Conservation (phyloP, 2,113 vertebrate genomes). For the Hypocryptadius cinnamomeus region DNA sequence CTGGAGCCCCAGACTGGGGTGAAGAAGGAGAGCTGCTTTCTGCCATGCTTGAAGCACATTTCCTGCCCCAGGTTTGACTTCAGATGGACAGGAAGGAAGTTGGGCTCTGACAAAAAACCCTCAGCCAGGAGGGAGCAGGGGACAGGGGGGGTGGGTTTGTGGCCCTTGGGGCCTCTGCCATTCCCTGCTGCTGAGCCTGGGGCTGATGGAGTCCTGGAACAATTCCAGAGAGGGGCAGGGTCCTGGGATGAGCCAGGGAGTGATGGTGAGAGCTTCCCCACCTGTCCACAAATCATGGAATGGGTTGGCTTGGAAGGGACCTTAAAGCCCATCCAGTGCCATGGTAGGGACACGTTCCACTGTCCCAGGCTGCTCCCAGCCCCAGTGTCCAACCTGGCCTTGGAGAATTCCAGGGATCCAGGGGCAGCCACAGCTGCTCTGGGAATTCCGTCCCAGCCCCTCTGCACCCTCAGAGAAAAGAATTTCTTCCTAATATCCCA, state of each 20-base stretch:
- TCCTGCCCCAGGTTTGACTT: not conserved
- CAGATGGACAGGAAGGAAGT: not conserved
- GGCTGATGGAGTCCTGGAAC: not conserved
- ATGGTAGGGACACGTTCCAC: not conserved
- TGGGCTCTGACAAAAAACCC: not conserved
- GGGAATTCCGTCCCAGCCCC: not conserved
- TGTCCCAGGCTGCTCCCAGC: not conserved
- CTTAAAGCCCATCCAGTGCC: accelerated
- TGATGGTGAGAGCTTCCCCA: not conserved
- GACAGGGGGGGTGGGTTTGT: not conserved
- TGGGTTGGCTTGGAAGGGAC: not conserved
- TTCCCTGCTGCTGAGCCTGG: not conserved
- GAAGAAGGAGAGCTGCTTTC: not conserved
- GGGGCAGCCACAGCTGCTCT: not conserved
- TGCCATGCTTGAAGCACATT: not conserved
- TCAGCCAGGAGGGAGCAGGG: not conserved
- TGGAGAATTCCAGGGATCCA: not conserved
- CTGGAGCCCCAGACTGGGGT: not conserved
- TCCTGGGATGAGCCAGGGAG: not conserved
- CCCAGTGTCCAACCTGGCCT: not conserved
- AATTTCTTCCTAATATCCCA: not conserved
- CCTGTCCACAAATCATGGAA: not conserved
- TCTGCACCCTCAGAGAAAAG: accelerated
- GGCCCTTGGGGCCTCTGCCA: not conserved
- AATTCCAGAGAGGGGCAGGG: not conserved